Base-by-base conservation (phyloP, 2,113 vertebrate species). In the Eurypyga helias region DNA sequence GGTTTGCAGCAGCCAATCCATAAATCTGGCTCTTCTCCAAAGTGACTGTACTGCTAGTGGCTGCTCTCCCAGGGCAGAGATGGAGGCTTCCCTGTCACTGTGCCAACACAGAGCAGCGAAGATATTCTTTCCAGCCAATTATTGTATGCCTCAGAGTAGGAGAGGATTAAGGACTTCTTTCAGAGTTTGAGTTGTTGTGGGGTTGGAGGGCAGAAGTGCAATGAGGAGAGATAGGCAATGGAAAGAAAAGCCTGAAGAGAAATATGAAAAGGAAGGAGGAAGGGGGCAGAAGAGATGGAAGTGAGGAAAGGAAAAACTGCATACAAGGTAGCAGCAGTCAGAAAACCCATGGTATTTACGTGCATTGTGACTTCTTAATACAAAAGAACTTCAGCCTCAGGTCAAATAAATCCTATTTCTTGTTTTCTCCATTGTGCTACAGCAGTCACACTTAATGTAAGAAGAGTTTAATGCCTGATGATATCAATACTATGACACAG, bases 1-100 rank as follows among this genome's bases (percentile, higher is more conserved):
- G 65, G 57, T 95, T 55, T 64, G 87, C 55, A 91, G 72, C 55
- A 64, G 77, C 89, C 84, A 78, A 96, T 87, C 89, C 89, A 38
- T 61, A 34, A 84, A 67, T 7, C 81, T 95, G 87, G 61, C 1
- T 0, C 11, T n/a, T 17, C 80, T 79, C 69, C 89, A 67, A 17
- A 33, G 48, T 0, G 1, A 41, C 65, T 83, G 72, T 4, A 28
- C 72, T 45, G 83, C 45, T 14, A 10, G 78, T 61, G 81, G 70
- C 70, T 76, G 92, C 75, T 91, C 70, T 85, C 82, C 70, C 69
- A 55, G 38, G 64, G 73, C 80, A 84, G 86, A 51, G 83, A 17
- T 9, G 67, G 71, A 90, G 83, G 8, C 67, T 86, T 62, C 60
- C 64, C 41, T 73, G 14, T 45, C 38, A 4, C 36, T 60, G 36